Evolutionary conservation across 2,113 vertebrate genomes (phyloP).

Genomic region (Empidonax alnorum): DNA sequence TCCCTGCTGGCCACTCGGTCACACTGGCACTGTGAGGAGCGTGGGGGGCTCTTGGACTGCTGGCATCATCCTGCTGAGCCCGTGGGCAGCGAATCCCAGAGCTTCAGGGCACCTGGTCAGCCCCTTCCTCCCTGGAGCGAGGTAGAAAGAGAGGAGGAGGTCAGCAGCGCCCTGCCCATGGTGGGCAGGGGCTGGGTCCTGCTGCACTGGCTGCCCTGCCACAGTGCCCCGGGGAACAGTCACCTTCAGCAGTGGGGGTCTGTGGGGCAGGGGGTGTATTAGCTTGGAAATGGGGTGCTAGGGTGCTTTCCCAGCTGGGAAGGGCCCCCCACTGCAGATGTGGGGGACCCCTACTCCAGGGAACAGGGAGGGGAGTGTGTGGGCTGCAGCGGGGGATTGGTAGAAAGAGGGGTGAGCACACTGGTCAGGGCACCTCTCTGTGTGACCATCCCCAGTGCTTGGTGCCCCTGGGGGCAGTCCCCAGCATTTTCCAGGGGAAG

Average conservation of each 20-base stretch:
- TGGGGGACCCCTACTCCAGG: neutral
- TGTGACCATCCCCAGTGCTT: rapidly evolving
- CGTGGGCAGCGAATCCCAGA: neutral
- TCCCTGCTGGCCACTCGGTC: neutral
- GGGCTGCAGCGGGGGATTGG: neutral
- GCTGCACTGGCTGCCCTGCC: neutral
- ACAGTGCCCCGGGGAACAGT: rapidly evolving
- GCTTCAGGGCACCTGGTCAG: neutral
- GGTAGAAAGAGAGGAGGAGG: neutral
- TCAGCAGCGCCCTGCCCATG: rapidly evolving
- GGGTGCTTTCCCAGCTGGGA: neutral
- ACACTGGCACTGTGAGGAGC: rapidly evolving
- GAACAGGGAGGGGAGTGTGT: rapidly evolving
- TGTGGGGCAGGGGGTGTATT: rapidly evolving
- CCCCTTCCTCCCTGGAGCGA: neutral
- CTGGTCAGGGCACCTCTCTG: neutral
- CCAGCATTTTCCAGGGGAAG: neutral
- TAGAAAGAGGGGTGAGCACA: rapidly evolving
- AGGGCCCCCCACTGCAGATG: rapidly evolving
- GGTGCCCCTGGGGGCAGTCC: rapidly evolving
- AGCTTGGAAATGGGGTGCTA: neutral
- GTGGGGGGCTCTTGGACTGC: neutral
- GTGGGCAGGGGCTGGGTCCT: neutral
- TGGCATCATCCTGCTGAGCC: neutral
- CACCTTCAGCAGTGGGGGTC: neutral